phyloP scores from a whole-genome alignment of 2,797 vertebrate species.

The Sarcophilus harrisii region DNA sequence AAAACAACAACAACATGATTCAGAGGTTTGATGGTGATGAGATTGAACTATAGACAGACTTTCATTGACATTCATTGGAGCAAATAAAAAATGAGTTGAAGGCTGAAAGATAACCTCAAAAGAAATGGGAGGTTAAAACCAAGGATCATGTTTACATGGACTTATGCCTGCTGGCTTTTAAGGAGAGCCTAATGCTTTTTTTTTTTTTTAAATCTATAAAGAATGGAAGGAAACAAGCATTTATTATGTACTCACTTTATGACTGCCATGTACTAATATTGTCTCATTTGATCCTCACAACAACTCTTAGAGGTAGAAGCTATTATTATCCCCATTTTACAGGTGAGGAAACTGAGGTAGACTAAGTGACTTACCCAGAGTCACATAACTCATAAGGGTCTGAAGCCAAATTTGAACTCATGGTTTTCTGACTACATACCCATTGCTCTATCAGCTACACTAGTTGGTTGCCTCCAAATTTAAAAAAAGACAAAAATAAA shows the following conservation, averaged over 20 bases:
- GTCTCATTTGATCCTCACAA: not conserved
- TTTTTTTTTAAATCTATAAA: not conserved
- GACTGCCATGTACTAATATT: not conserved
- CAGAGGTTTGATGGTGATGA: slow-evolving; percentile 6
- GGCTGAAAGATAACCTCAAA: not conserved
- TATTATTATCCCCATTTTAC: not conserved
- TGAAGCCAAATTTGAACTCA: not conserved
- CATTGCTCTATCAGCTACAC: not conserved
- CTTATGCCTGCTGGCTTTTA: not conserved
- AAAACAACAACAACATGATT: slow-evolving; percentile 17
- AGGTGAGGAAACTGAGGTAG: not conserved
- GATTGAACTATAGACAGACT: not conserved
- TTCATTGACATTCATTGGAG: slow-evolving; percentile 3
- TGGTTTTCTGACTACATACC: not conserved
- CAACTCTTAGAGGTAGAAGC: not conserved
- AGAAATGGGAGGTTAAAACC: not conserved
- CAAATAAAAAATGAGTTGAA: slow-evolving; percentile 23
- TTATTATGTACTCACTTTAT: not conserved
- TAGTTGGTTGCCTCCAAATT: not conserved
- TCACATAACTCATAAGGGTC: not conserved
- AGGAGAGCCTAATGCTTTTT: not conserved
- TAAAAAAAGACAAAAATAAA: not conserved
- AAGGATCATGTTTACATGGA: not conserved
- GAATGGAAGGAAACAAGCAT: not conserved
- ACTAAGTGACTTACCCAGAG: not conserved